Base-by-base conservation (phyloP, 2,113 vertebrate genomes). In the Cebidichthys violaceus region DNA sequence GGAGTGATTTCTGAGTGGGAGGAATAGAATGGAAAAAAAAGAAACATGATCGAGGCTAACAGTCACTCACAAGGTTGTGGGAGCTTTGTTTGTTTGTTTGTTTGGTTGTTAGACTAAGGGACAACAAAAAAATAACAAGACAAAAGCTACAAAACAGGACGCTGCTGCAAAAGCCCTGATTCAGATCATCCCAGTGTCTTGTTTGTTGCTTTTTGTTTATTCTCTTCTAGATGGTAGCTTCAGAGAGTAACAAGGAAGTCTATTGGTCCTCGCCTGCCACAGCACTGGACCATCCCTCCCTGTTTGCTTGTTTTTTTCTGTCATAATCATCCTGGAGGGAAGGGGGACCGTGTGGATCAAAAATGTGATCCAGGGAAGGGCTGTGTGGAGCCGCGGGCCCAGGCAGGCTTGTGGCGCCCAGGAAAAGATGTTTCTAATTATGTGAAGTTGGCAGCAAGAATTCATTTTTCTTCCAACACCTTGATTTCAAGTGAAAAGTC, bases 1-100 rank as follows among this genome's bases (percentile, higher is more conserved):
- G 18, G 41, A 83, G 80, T 90, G 92, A 93, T 79, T 85, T 62
- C 70, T 86, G 88, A 89, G 93, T 93, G 92, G 93, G 94, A 90
- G 93, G 89, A 83, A 81, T 75, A 87, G 85, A 69, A 67, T 43
- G 24, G 37, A 71, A 75, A 64, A 65, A 82, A 52, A 43, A 57
- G 29, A 50, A 74, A 70, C 50, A 41, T 18, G 62, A 80, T 78
- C 83, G 90, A 92, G 87, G 85, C 88, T 84, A 88, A 85, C 82
- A 86, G 84, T 88, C 90, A 83, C 60, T 81, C 70, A 67, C 50
- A 62, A 74, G 86, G 83, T 80, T 88, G 88, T 86, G 83, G 87
- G 81, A 90, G 83, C 77, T 68, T 60, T 66, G 82, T 76, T 84
- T 79, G 79, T 82, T 89, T 88, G 89, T 85, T 90, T 90, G 87